Conservation (phyloP, 2,113 vertebrate genomes). For the Glaucomys volans region DNA sequence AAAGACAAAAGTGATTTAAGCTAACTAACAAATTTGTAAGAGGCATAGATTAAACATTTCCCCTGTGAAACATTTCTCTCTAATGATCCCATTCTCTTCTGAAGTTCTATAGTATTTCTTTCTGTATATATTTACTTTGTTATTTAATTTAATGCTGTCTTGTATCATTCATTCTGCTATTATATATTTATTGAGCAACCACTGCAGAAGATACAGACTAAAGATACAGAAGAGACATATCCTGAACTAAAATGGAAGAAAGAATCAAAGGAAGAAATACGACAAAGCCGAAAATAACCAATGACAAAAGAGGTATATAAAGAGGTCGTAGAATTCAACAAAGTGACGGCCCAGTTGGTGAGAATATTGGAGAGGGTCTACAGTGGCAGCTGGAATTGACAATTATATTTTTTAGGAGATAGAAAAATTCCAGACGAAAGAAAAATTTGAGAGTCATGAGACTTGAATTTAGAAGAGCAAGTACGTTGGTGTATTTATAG, state of each 20-base stretch:
- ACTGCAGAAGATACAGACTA: neutral
- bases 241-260: neutral
- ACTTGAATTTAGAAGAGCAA: neutral
- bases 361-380: neutral
- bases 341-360: neutral
- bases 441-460: neutral
- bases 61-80: neutral
- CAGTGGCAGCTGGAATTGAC: neutral
- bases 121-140: neutral
- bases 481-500: neutral
- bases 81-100: neutral
- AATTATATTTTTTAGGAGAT: neutral
- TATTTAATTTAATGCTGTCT: neutral
- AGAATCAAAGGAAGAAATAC: neutral
- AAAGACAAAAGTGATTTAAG: neutral
- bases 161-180: neutral
- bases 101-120: neutral
- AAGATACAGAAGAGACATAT: neutral
- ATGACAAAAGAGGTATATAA: neutral
- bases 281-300: neutral
- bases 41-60: neutral
- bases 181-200: neutral
- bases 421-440: neutral
- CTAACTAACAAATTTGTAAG: neutral
- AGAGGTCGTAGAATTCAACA: neutral